These are phyloP conservation scores for Serripes groenlandicus DNA, from an alignment of 2,888 invertebrate genomes.

Conservation along the genomic window DNA sequence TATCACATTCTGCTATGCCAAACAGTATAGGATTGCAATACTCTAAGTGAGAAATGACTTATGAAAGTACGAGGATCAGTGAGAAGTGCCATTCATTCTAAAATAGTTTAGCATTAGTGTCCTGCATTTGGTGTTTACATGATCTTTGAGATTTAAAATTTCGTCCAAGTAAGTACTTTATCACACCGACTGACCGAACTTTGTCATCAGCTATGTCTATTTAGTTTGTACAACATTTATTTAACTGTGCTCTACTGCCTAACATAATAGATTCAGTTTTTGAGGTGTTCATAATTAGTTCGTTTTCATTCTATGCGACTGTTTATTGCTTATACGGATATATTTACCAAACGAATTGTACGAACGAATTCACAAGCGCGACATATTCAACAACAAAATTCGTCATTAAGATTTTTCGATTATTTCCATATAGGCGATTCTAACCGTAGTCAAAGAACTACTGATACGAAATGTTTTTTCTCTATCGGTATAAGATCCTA, in stretches of 20 bases:
- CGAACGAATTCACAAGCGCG: no score
- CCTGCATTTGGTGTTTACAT: background rate
- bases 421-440: no score
- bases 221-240: background rate
- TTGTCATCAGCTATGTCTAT: background rate
- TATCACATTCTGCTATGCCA: slow-evolving; percentile 26
- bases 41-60: slow-evolving; percentile 44
- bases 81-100: slow-evolving; percentile 14
- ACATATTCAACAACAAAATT: no score
- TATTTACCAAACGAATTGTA: no score
- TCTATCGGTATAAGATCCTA: no score
- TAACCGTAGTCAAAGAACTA: no score
- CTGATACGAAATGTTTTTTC: no score
- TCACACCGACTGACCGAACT: background rate
- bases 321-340: no score
- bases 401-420: no score
- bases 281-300: background rate
- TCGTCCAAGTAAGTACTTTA: background rate
- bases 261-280: background rate
- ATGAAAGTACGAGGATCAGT: slow-evolving; percentile 6
- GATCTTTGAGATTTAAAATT: background rate
- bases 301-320: background rate
- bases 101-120: slow-evolving; percentile 15
- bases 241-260: background rate
- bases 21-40: slow-evolving; percentile 43